Evolutionary conservation across 1,140 invertebrate species (phyloP).

Genomic region (Orussus abietinus): DNA sequence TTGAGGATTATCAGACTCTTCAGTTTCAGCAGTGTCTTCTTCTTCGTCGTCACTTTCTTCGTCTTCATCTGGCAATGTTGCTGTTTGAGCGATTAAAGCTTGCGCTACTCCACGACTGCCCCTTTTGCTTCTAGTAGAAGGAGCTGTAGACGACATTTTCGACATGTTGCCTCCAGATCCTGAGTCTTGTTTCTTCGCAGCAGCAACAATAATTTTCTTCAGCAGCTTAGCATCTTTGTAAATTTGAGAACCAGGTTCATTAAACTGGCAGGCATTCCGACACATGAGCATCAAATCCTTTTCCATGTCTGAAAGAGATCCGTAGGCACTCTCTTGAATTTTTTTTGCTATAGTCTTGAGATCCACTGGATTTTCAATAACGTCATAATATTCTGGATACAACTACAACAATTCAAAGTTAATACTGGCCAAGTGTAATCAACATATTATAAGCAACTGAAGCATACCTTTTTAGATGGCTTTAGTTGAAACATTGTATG

Average conservation of each 20-base stretch:
- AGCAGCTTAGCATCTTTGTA: constrained; percentile 92
- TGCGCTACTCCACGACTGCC: constrained; percentile 50
- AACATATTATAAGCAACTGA: no score
- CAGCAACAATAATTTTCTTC: constrained; percentile 66
- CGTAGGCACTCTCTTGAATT: constrained; percentile 81
- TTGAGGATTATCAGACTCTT: constrained; percentile 68
- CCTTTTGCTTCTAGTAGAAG: constrained; percentile 54
- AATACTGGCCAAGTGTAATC: constrained; percentile 2
- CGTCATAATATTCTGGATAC: constrained; percentile 96
- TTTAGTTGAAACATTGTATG: constrained; percentile 84
- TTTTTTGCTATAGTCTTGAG: constrained; percentile 88
- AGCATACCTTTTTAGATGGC: constrained; percentile 74
- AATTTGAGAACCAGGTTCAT: constrained; percentile 94
- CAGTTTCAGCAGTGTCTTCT: constrained; percentile 60
- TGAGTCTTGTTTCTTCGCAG: constrained; percentile 50
- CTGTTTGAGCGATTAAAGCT: constrained; percentile 52
- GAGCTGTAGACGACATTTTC: constrained; percentile 38
- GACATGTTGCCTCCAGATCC: constrained; percentile 26
- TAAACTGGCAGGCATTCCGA: constrained; percentile 93
- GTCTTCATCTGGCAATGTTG: constrained; percentile 51
- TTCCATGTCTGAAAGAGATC: constrained; percentile 77
- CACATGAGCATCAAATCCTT: constrained; percentile 88
- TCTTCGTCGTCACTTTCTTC: constrained; percentile 64
- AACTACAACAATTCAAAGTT: constrained; percentile 42
- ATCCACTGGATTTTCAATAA: constrained; percentile 95